phyloP scores from a whole-genome alignment of 1,140 invertebrate species.

The Bombus haemorrhoidalis region DNA sequence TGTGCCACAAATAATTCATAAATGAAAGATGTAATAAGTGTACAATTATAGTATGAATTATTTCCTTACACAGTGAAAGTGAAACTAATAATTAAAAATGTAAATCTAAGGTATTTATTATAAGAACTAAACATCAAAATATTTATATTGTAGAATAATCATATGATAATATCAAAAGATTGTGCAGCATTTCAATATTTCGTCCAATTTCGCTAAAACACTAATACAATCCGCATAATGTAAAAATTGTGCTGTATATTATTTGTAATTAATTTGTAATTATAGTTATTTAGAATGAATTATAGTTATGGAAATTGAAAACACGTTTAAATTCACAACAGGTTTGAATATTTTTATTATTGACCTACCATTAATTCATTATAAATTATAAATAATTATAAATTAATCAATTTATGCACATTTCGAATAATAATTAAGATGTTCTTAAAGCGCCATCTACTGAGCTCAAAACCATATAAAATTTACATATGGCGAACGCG shows the following conservation, averaged over 20 bases:
- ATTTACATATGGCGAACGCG: slow-evolving; percentile 44
- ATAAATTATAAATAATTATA: neutral
- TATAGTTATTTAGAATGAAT: slow-evolving; percentile 39
- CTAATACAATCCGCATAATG: slow-evolving; percentile 48
- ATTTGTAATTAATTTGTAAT: slow-evolving; percentile 56
- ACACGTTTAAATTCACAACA: slow-evolving; percentile 18
- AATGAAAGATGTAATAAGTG: slow-evolving; percentile 53
- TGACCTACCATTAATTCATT: neutral
- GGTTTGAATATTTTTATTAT: neutral
- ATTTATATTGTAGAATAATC: slow-evolving; percentile 64
- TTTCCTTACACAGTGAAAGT: slow-evolving; percentile 46
- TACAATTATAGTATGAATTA: slow-evolving; percentile 47
- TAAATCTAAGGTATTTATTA: slow-evolving; percentile 54
- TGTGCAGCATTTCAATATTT: slow-evolving; percentile 58
- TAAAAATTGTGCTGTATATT: slow-evolving; percentile 52
- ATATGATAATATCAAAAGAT: slow-evolving; percentile 46
- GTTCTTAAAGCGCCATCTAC: slow-evolving; percentile 12
- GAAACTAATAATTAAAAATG: slow-evolving; percentile 27
- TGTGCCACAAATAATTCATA: slow-evolving; percentile 55
- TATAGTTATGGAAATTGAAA: slow-evolving; percentile 27
- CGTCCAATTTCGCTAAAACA: slow-evolving; percentile 62
- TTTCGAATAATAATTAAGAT: slow-evolving; percentile 8
- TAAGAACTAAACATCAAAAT: slow-evolving; percentile 53
- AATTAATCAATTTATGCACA: neutral
- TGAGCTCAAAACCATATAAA: neutral